Base-by-base conservation (phyloP, 2,888 invertebrate species). In the Alviniconcha strummeri region DNA sequence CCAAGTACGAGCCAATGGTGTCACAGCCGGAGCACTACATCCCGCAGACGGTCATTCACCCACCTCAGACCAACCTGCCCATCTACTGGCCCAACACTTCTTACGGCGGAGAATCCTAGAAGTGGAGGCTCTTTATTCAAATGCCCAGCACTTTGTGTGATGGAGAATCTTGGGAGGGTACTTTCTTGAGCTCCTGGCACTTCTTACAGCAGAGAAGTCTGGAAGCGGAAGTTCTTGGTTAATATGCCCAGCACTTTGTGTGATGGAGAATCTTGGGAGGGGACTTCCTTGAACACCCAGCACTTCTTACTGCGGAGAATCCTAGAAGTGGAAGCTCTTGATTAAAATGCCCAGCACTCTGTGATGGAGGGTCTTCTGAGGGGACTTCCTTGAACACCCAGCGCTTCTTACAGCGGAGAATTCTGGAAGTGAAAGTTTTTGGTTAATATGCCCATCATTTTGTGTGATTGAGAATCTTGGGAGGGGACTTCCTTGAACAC, bases 71-170 rank as follows among this genome's bases (percentile, higher is more conserved):
- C 6, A 13, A 60, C 8, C 64, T 78, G 60, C 57, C 78, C 52
- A 78, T 78, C 5, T 78, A 78, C 64, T 78, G 78, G 78, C 78
- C 78, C 13, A 78, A 78, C 15, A 1, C 78, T 13, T 78, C 78
- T 4, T 78, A 78, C 15, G 60, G 64, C 11, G 78, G 57, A 78
- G 78, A 78, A 11, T 64, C 78, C 15, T 78, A 64, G 52, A 55
- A 19, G 69, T n/a, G 9, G 64, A 64, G 36, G 36, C 36, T 3
- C 64, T 15, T 13, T 64, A 64, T 9, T 15, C 15, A 64, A 17
- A 11, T 64, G 64, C 17, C 64, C 17, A 36, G 64, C 64, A 64
- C 64, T 17, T 15, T 64, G 11, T 64, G 11, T 64, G 64, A 15
- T 64, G 64, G 64, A 64, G 17, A 17, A 64, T 64, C 64, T 64